A percentile compares a stretch with the other conserved stretches of the same genome.
These are phyloP conservation scores for Callithrix jacchus DNA, from an alignment of 2,113 vertebrate species.

Conservation along the genomic window DNA sequence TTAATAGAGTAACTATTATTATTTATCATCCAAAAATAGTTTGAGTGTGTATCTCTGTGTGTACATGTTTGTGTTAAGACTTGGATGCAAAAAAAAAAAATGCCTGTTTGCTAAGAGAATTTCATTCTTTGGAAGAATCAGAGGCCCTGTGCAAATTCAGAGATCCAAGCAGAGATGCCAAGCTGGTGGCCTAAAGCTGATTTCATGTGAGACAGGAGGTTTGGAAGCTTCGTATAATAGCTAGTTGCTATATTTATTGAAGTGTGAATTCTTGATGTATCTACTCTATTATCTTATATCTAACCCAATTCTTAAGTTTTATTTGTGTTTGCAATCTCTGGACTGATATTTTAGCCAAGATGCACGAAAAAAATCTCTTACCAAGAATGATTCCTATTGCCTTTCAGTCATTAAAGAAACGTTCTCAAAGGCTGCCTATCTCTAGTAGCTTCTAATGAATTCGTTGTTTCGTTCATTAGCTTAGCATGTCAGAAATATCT, in stretches of 20 bases:
- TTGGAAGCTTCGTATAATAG: background rate
- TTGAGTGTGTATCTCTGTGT: background rate
- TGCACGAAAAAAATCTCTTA: background rate
- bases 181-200: background rate
- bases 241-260: background rate
- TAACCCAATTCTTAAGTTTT: background rate
- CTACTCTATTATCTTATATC: background rate
- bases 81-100: background rate
- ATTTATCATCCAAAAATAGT: conserved; percentile 6
- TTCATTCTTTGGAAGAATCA: background rate
- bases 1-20: background rate
- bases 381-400: conserved; percentile 34
- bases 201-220: background rate
- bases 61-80: background rate
- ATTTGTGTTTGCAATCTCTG: conserved; percentile 22
- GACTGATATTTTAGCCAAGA: background rate
- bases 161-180: background rate
- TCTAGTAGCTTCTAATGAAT: conserved; percentile 56
- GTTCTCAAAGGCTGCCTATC: conserved; percentile 41
- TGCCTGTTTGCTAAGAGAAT: background rate
- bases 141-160: background rate
- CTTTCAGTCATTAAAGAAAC: conserved; percentile 22
- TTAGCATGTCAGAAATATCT: conserved; percentile 58
- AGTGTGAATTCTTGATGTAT: background rate
- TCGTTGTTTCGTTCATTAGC: conserved; percentile 61